Conservation (phyloP, 2,797 vertebrate genomes). For the Garrulus glandarius region DNA sequence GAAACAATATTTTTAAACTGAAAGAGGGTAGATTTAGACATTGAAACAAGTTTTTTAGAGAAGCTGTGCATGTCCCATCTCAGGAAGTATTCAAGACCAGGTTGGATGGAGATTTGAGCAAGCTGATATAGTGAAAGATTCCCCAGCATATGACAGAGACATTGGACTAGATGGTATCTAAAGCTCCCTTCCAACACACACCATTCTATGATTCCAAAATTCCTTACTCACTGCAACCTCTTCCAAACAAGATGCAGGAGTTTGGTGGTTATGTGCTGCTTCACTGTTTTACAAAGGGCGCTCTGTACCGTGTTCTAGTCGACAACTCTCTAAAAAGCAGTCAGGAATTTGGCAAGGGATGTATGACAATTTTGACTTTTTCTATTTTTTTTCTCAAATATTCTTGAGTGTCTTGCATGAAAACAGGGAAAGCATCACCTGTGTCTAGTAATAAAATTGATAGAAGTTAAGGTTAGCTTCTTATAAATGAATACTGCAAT, state of each 20-base stretch:
- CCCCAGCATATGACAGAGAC: not conserved
- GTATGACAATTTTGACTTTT: not conserved
- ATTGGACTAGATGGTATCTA: not conserved
- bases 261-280: not conserved
- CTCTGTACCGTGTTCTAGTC: accelerated
- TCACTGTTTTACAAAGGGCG: not conserved
- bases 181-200: not conserved
- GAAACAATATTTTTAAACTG: not conserved
- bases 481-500: not conserved
- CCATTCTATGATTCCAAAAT: not conserved
- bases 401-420: not conserved
- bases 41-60: not conserved
- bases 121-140: not conserved
- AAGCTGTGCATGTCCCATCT: not conserved
- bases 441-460: not conserved
- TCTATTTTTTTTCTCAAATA: not conserved
- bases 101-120: not conserved
- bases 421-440: not conserved
- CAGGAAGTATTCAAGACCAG: not conserved
- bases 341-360: not conserved
- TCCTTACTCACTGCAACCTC: not conserved
- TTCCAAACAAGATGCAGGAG: not conserved
- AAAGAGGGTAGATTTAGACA: not conserved
- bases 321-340: not conserved
- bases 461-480: not conserved